These are phyloP conservation scores for Hemibagrus guttatus DNA, from an alignment of 2,797 vertebrate species.

Conservation along the genomic window DNA sequence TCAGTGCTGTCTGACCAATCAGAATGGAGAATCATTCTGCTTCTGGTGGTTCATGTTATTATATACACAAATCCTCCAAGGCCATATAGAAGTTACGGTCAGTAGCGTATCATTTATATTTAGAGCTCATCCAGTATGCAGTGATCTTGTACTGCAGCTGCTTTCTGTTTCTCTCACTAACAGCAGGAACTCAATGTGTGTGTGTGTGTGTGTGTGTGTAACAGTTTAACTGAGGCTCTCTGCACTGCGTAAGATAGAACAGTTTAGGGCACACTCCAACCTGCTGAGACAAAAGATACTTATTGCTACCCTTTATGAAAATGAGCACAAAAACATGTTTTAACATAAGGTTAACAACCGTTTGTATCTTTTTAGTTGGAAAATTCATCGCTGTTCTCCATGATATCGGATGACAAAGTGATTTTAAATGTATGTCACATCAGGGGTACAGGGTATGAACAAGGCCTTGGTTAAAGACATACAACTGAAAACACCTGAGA, in stretches of 20 bases:
- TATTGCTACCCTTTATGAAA: background rate
- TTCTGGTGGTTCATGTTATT: background rate
- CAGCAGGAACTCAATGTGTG: slow-evolving; percentile 16
- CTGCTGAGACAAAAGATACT: background rate
- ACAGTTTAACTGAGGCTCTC: slow-evolving; percentile 9
- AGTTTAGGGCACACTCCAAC: background rate
- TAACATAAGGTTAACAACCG: background rate
- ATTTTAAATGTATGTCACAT: background rate
- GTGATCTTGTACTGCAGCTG: slow-evolving; percentile 55
- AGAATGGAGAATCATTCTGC: background rate
- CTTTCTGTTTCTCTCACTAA: slow-evolving; percentile 23
- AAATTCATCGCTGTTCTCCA: background rate
- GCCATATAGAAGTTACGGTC: background rate
- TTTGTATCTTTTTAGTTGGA: background rate
- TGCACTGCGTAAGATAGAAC: background rate
- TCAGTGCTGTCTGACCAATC: background rate
- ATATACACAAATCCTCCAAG: background rate
- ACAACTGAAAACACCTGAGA: background rate
- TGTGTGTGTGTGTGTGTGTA: slow-evolving; percentile 7
- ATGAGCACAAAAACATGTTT: background rate
- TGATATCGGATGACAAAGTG: too few species aligned
- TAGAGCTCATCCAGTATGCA: slow-evolving; percentile 2
- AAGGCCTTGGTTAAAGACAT: background rate
- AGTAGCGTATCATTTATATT: background rate
- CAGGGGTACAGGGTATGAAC: background rate